Base-by-base conservation (phyloP, 2,888 invertebrate genomes). In the Cantharis rufa region DNA sequence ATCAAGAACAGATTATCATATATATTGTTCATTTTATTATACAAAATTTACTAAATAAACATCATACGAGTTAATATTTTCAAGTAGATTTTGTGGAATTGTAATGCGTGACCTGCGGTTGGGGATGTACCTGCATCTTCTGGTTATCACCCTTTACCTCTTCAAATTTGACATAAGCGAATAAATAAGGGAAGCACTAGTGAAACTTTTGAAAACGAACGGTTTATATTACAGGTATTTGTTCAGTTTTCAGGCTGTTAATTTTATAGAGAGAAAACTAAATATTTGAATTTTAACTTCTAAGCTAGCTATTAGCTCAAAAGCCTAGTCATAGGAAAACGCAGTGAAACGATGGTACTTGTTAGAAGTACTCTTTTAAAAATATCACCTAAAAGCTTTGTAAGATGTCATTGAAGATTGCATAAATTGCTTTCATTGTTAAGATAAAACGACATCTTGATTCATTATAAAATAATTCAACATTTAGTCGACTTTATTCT, bases 371-470 rank as follows among this genome's bases (percentile, higher is more conserved):
- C n/a, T 13, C 48, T 48, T 48, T n/a, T 18, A 11, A 16, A 63
- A 64, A 27, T 4, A 10, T 15, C 62, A 62, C 70, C 21, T 62
- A 21, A 62, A 70, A 21, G 24, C 18, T 62, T 21, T 70, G 70
- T 62, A 64, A 15, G 64, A 64, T 64, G 71, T 16, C 71, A 18
- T 13, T 48, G 13, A 18, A 64, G 64, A 71, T 64, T 71, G 71
- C 64, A 64, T 28, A 61, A 71, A 71, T 71, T 71, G 64, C n/a
- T n/a, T 63, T 71, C 63, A 64, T 64, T 64, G 71, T 71, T 64
- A 71, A 32, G 63, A 71, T 16, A 71, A 64, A 71, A 71, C 10
- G 71, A 16, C 62, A 13, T 15, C 27, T 24, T 62, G 27, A 62
- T 71, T 71, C 71, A 18, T 21, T 62, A 61, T n/a, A 71, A 48